Conservation (phyloP, 1,140 invertebrate species). For the Drosophila elegans region DNA sequence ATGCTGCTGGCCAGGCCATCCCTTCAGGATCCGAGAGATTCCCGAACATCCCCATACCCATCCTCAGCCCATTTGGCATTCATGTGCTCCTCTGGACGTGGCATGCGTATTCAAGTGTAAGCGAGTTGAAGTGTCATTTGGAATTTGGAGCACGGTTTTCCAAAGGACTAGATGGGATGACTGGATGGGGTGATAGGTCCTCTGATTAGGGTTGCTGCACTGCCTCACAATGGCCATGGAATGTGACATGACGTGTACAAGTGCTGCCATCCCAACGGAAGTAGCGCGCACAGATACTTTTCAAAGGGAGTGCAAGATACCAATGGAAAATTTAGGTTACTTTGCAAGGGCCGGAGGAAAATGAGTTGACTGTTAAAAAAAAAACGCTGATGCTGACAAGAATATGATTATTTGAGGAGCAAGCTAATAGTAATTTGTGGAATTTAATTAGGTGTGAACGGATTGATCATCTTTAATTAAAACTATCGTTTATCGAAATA, state of each 20-base stretch:
- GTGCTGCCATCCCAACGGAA: slow-evolving; percentile 48
- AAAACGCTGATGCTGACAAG: slow-evolving; percentile 32
- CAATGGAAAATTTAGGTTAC: slow-evolving; percentile 73
- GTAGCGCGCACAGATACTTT: slow-evolving; percentile 37
- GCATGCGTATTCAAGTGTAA: slow-evolving; percentile 79
- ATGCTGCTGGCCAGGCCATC: slow-evolving; percentile 54
- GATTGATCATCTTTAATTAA: neutral
- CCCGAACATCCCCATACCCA: neutral
- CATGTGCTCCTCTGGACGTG: slow-evolving; percentile 69
- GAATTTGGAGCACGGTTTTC: slow-evolving; percentile 67
- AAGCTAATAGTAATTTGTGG: neutral
- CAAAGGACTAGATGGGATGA: neutral
- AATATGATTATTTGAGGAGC: slow-evolving; percentile 15
- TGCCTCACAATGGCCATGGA: slow-evolving; percentile 63
- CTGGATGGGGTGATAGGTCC: slow-evolving; percentile 6
- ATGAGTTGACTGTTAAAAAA: neutral
- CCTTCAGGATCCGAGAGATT: slow-evolving; percentile 8
- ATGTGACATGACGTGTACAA: slow-evolving; percentile 78
- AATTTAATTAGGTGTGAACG: neutral
- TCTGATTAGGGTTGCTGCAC: slow-evolving; percentile 74
- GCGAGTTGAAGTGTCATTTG: slow-evolving; percentile 77
- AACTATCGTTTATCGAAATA: neutral
- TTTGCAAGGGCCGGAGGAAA: slow-evolving; percentile 17
- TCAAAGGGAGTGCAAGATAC: slow-evolving; percentile 20
- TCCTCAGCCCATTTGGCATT: slow-evolving; percentile 55